Evolutionary conservation across 2,113 vertebrate species (phyloP), one percentile per base, ranked within the genome.

Genomic region (Brachyhypopomus gauderio): DNA sequence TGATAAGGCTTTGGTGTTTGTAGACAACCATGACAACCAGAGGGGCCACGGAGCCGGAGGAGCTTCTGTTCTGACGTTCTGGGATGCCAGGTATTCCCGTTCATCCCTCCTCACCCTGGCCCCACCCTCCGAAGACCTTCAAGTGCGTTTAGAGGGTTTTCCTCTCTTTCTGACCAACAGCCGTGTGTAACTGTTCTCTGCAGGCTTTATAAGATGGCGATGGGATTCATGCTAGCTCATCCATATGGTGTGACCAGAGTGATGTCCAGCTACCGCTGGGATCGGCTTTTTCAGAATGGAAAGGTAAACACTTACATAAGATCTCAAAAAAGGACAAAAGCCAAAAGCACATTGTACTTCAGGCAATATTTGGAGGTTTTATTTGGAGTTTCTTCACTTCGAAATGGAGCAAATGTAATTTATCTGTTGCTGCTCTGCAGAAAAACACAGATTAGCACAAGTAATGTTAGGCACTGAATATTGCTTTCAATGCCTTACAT

Each of bases 11-110:
- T 19, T 98, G n/a, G 95, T 96, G 19, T 99, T 98, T 86, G 89
- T 96, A 82, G 96, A 98, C 77, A 99, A 99, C 69, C 97, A 99
- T 0, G 96, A 98, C 91, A 98, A 97, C 83, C 97, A 99, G 88
- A 91, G 97, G 66, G 96, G 97, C 0, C 95, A 96, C 0, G 97
- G 96, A 27, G 95, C 96, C 0, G 97, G 97, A 0, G 96, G 96
- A 55, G 72, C 93, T 7, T 92, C 97, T 5, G 89, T 99, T 27
- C 77, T 98, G 0, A 96, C 96, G 7, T 99, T 99, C 94, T 97
- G 95, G 95, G 96, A 98, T 8, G 0, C 92, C 59, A 92, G 73
- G 83, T 90, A 55, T 8, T 19, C 17, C 20, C 17, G 16, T 25
- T 67, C 64, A 52, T 52, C 45, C 45, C 12, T 52, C 0, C 12